Conservation (phyloP, 2,888 invertebrate genomes). For the Cosmia trapezina region DNA sequence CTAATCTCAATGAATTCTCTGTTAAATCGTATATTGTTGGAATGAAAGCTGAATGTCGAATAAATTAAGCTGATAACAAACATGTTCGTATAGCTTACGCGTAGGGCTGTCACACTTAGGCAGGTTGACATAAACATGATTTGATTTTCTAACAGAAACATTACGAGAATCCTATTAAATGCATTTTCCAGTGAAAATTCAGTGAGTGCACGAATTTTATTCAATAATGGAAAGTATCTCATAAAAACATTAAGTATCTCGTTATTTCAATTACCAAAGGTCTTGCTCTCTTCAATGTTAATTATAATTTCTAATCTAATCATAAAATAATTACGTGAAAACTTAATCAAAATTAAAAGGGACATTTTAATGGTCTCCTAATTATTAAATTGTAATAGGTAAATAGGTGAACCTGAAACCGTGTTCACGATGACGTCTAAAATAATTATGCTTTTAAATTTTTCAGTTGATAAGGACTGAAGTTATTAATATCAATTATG, state of each 20-base stretch:
- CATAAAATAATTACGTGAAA: neutral
- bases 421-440: neutral
- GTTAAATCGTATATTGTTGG: conserved; percentile 16
- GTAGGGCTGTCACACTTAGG: neutral
- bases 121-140: neutral
- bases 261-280: neutral
- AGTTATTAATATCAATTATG: neutral
- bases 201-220: neutral
- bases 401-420: neutral
- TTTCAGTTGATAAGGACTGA: neutral
- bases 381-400: neutral
- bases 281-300: neutral
- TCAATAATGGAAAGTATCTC: neutral
- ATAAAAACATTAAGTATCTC: neutral
- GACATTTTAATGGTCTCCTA: neutral
- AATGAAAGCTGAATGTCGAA: neutral
- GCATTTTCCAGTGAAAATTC: neutral
- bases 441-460: neutral
- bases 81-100: neutral
- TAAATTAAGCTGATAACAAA: conserved; percentile 6
- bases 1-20: conserved; percentile 12
- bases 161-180: neutral
- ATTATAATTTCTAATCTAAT: neutral
- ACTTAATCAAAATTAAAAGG: neutral
- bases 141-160: neutral